Base-by-base conservation (phyloP, 1,140 invertebrate genomes). In the Drosophila nigromelanica region DNA sequence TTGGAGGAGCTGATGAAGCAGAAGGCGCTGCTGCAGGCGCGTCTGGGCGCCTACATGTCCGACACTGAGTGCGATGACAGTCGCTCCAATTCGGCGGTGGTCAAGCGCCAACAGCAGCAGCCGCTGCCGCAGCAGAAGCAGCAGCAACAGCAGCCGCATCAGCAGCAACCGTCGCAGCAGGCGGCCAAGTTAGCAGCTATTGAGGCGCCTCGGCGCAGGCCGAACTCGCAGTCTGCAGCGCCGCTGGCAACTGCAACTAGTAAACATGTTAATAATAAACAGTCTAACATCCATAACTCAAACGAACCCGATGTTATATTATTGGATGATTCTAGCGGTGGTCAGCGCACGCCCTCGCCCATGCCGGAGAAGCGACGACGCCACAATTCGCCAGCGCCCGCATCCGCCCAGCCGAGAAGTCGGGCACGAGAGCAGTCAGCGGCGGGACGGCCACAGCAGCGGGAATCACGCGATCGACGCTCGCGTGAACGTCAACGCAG, bases 1-100 rank as follows among this genome's bases (percentile, higher is more conserved):
- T 92, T 97, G 6, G 97, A 97, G 90, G 97, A 97, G 72, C 92
- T 98, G 64, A 97, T 97, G 96, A 95, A 95, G 80, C 96, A 97
- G 91, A 97, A 97, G 92, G 96, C 96, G 90, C 76, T 95, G 15
- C 90, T 95, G 60, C 94, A 95, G 89, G 94, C 94, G 18, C 92
- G 94, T 40, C 90, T 95, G 40, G 94, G 94, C 39, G 94, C 93
- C 39, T 94, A 94, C 71, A 91, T 89, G 80, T 94, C 93, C 1
- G 94, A 94, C 54, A 82, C 92, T 14, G 92, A 92, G 59, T 82
- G 82, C 14, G 89, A 82, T 37, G 73, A 82, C 30, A 87, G 62
- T 54, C 67, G 58, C 27, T 64, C 78, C 30, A 74, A 77, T 80
- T 68, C 71, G 33, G 39, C 43, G 69, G 30, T 61, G 18, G 54